A percentile compares a stretch with the other conserved stretches of the same genome.
Conservation (phyloP, 2,113 vertebrate genomes). For the Turnix velox region DNA sequence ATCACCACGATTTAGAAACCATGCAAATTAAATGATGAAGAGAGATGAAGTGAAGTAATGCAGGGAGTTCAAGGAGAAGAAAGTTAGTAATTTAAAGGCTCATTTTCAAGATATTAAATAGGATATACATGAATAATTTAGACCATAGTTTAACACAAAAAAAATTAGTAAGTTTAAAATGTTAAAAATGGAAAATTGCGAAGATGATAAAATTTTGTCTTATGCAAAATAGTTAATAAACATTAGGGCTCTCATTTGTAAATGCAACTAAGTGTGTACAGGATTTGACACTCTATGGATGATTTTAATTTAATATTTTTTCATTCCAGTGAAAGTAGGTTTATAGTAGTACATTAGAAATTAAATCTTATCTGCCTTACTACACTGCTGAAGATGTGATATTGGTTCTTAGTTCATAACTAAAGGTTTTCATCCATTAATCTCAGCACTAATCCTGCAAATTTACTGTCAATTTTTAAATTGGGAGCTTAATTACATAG, state of each 20-base stretch:
- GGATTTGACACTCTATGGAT: neutral
- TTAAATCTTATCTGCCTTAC: neutral
- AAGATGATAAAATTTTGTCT: neutral
- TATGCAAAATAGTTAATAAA: neutral
- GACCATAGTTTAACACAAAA: neutral
- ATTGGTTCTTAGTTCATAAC: neutral
- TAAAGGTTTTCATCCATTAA: neutral
- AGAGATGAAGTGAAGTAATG: conserved; percentile 63
- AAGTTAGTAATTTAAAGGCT: conserved; percentile 31
- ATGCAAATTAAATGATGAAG: conserved; percentile 77
- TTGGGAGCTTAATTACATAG: neutral
- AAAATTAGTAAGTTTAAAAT: no score
- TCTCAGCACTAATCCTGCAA: neutral
- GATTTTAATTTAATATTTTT: neutral
- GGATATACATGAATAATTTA: neutral
- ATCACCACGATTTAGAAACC: conserved; percentile 72
- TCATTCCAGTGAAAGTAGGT: neutral
- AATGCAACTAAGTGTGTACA: neutral
- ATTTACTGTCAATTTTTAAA: neutral
- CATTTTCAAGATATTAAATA: conserved; percentile 5
- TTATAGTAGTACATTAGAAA: neutral
- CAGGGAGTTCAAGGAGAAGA: conserved; percentile 49
- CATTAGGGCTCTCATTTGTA: neutral
- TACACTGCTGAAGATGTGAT: neutral
- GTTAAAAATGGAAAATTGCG: no score